These are phyloP conservation scores for Pogonognathellus flavescens DNA, from an alignment of 1,140 invertebrate species.

Conservation along the genomic window DNA sequence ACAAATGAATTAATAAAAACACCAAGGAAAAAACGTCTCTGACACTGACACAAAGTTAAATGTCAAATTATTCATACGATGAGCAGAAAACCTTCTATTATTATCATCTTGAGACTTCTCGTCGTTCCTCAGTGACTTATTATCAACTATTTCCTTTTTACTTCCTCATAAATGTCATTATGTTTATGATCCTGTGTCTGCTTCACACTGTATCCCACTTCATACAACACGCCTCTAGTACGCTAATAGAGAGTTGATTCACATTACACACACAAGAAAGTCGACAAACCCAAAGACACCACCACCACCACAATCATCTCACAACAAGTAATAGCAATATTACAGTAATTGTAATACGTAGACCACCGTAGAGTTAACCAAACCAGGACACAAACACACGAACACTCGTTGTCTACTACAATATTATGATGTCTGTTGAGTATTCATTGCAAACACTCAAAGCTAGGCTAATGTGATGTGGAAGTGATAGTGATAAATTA, in stretches of 20 bases:
- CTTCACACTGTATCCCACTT: background rate
- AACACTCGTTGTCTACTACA: background rate
- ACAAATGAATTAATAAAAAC: conserved; percentile 24
- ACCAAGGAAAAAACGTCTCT: background rate
- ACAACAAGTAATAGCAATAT: background rate
- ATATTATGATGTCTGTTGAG: too few species aligned
- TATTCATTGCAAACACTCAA: background rate
- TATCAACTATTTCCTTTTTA: background rate
- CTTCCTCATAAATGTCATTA: conserved; percentile 40
- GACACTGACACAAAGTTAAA: background rate
- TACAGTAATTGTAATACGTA: background rate
- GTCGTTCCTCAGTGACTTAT: too few species aligned
- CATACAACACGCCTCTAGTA: background rate
- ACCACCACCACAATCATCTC: background rate
- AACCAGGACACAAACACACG: conserved; percentile 15
- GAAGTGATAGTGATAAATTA: conserved; percentile 49
- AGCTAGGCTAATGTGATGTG: conserved; percentile 45
- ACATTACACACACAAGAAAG: background rate
- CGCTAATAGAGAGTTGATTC: conserved; percentile 4
- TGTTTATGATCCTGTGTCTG: background rate
- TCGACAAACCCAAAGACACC: background rate
- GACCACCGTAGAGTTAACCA: background rate
- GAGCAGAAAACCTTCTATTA: conserved; percentile 21
- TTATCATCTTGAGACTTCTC: conserved; percentile 28
- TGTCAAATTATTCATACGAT: conserved; percentile 35